Base-by-base conservation (phyloP, 2,888 invertebrate species). In the Hypsopygia costalis region DNA sequence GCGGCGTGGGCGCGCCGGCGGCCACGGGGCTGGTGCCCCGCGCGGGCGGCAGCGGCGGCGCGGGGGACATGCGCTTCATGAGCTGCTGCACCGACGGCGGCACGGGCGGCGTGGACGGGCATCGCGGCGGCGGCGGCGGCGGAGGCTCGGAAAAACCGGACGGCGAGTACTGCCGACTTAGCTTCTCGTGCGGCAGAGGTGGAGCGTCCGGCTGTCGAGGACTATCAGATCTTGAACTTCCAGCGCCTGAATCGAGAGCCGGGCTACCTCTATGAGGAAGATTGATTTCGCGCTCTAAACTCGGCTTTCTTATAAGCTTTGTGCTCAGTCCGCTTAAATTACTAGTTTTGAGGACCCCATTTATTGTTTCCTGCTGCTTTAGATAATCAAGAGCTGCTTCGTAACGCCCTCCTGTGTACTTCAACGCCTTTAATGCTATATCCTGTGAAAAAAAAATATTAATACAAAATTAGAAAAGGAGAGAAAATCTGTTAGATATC, bases 161-260 rank as follows among this genome's bases (percentile, higher is more conserved):
- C 6, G 94, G 94, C 41, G 94, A 94, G 69, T 94, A 94, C 63
- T 93, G 93, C 36, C 94, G 89, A 52, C 91, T 91, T 29, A 94
- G 86, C 49, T 87, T 87, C 55, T 87, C 88, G 57, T 94, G 93
- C 33, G 93, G 91, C 64, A 94, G 91, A 16, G 81, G 79, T 30
- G 81, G 81, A 34, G 75, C 78, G 52, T 93, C 93, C 7, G 91
- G 80, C 52, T 94, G 90, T 51, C 96, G 92, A 9, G 96, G 97
- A 73, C 96, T 96, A 70, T 97, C 97, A 4, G 97, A 97, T 40
- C 97, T 91, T 32, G 96, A 96, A 68, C 95, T 95, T 35, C 96
- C 96, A 8, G 96, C 96, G 10, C 96, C 96, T 40, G 95, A 95
- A 69, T 96, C 96, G 45, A 96, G 85, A 11, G 96, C 96, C 6